These are phyloP conservation scores for Pimpla rufipes DNA, from an alignment of 2,888 invertebrate species.

Conservation along the genomic window DNA sequence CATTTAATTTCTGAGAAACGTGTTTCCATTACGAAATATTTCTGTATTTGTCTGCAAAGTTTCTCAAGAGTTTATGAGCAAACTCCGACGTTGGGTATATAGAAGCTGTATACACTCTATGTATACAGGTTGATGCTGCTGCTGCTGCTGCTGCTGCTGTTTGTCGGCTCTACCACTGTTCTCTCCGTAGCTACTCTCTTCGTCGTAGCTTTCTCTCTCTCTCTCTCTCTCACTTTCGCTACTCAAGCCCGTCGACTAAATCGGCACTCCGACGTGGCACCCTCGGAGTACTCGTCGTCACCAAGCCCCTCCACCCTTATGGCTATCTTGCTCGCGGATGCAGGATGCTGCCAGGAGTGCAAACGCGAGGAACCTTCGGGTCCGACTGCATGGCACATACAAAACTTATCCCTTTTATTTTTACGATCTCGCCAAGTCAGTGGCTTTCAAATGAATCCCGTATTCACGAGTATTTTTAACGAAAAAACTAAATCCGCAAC, in stretches of 20 bases:
- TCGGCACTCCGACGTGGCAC: constrained; percentile 67
- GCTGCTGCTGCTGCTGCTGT: constrained; percentile 68
- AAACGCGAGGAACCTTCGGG: constrained; percentile 56
- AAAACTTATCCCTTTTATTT: constrained; percentile 40
- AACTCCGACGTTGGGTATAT: constrained; percentile 79
- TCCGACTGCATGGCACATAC: constrained; percentile 11
- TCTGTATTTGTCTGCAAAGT: constrained; percentile 83
- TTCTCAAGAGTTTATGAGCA: constrained; percentile 82
- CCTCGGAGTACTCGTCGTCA: constrained; percentile 66
- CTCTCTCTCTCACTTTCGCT: constrained; percentile 65
- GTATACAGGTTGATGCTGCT: constrained; percentile 26
- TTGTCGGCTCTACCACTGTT: constrained; percentile 76
- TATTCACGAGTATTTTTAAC: neutral
- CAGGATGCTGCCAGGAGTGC: constrained; percentile 53
- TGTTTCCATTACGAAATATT: constrained; percentile 83
- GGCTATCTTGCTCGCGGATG: constrained; percentile 51
- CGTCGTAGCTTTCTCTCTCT: constrained; percentile 69
- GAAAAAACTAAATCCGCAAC: neutral
- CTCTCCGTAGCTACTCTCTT: constrained; percentile 69
- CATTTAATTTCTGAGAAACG: constrained; percentile 82
- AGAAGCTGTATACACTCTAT: constrained; percentile 66
- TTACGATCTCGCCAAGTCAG: constrained; percentile 16
- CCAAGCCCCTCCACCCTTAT: constrained; percentile 56
- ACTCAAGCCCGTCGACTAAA: constrained; percentile 66
- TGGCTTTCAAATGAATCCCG: constrained; percentile 9